These are phyloP conservation scores for Onchidella celtica DNA, from an alignment of 2,888 invertebrate genomes.

Conservation along the genomic window DNA sequence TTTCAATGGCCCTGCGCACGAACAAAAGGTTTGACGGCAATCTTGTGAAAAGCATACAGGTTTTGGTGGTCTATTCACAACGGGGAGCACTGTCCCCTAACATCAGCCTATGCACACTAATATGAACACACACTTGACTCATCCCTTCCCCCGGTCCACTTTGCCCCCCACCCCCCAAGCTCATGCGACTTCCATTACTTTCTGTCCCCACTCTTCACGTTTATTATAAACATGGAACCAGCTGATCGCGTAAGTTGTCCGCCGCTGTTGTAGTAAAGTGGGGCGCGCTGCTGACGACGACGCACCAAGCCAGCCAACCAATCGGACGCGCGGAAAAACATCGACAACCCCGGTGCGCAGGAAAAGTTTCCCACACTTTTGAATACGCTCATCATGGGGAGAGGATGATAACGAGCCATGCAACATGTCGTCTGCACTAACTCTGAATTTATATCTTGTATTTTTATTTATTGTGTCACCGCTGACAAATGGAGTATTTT, in stretches of 20 bases:
- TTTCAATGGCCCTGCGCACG: too few relatives aligned
- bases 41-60: too few relatives aligned
- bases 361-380: conserved; percentile 33
- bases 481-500: not conserved
- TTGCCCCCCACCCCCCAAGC: too few relatives aligned
- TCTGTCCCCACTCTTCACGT: too few relatives aligned
- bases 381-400: conserved; percentile 33
- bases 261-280: not conserved
- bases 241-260: not conserved
- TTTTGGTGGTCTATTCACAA: too few relatives aligned
- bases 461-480: not conserved
- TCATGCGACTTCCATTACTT: too few relatives aligned
- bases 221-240: not conserved
- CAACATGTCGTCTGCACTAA: conserved; percentile 13
- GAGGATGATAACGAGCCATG: conserved; percentile 1
- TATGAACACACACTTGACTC: too few relatives aligned
- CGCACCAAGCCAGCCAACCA: not conserved
- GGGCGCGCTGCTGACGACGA: not conserved
- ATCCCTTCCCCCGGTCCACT: too few relatives aligned
- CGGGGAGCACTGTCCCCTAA: too few relatives aligned
- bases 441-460: conserved; percentile 9
- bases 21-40: too few relatives aligned
- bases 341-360: not conserved
- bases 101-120: too few relatives aligned
- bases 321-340: conserved; percentile 11